These are phyloP conservation scores for Nomada fabriciana DNA, from an alignment of 2,888 invertebrate species.

Conservation along the genomic window DNA sequence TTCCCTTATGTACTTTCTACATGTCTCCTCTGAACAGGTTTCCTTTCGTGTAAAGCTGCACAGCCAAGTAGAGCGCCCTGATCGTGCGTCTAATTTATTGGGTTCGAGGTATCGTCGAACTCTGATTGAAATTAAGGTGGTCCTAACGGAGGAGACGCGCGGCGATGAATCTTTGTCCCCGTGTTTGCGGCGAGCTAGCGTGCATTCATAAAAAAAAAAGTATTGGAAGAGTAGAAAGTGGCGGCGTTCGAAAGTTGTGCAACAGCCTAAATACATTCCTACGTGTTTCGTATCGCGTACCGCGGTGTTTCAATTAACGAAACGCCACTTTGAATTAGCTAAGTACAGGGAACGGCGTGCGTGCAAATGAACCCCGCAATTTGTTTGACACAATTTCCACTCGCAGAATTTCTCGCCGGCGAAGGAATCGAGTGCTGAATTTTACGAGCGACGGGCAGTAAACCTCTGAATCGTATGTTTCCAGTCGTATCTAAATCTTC, in stretches of 20 bases:
- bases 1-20: constrained; percentile 48
- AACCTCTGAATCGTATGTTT: no score
- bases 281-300: neutral
- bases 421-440: neutral
- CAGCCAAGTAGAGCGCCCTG: neutral
- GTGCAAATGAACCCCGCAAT: neutral
- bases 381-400: no score
- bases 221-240: constrained; percentile 39
- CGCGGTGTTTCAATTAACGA: neutral
- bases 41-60: constrained; percentile 4
- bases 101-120: neutral
- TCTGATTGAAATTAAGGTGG: no score
- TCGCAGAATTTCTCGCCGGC: neutral
- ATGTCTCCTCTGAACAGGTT: constrained; percentile 37
- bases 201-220: neutral
- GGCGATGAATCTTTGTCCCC: neutral
- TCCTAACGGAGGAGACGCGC: neutral
- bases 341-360: neutral
- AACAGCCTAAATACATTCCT: constrained; percentile 29
- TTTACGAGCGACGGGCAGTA: neutral
- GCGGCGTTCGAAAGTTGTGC: constrained; percentile 5
- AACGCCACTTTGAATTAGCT: neutral
- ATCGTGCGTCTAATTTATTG: neutral
- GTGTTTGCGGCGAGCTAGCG: neutral
- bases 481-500: neutral